phyloP scores from a whole-genome alignment of 2,888 invertebrate species.

The Orchesella flavescens region DNA sequence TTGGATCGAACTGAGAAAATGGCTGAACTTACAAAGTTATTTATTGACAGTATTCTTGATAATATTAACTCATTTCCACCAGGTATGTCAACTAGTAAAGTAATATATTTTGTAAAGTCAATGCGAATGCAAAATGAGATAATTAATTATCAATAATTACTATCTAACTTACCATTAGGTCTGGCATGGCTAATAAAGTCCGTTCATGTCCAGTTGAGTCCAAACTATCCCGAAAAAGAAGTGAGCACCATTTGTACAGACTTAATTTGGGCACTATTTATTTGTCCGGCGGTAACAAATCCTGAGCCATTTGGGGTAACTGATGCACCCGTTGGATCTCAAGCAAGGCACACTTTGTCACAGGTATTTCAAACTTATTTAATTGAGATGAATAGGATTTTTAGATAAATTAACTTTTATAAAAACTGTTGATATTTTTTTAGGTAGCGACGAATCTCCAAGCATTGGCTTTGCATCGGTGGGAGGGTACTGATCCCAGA shows the following conservation, averaged over 20 bases:
- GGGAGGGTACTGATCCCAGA: constrained; percentile 85
- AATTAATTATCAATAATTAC: too few species aligned
- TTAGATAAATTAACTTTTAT: neutral
- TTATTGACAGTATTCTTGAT: constrained; percentile 86
- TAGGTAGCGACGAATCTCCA: constrained; percentile 92
- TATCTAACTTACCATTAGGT: constrained; percentile 61
- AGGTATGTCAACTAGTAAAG: constrained; percentile 79
- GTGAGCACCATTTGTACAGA: constrained; percentile 87
- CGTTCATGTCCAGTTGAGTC: constrained; percentile 69
- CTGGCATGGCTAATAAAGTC: constrained; percentile 72
- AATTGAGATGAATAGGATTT: neutral
- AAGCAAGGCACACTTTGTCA: constrained; percentile 70
- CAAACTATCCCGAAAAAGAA: constrained; percentile 72
- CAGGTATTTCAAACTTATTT: constrained; percentile 55
- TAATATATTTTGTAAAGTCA: too few species aligned
- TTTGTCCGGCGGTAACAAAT: constrained; percentile 96
- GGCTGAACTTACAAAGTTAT: constrained; percentile 84
- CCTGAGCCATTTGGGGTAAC: constrained; percentile 95
- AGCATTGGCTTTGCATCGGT: constrained; percentile 88
- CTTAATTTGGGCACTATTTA: constrained; percentile 91
- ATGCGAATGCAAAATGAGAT: too few species aligned
- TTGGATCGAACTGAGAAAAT: constrained; percentile 74
- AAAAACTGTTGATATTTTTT: neutral
- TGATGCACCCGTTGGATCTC: constrained; percentile 70
- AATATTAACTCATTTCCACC: constrained; percentile 94